Base-by-base conservation (phyloP, 2,888 invertebrate genomes). In the Pollenia amentaria region DNA sequence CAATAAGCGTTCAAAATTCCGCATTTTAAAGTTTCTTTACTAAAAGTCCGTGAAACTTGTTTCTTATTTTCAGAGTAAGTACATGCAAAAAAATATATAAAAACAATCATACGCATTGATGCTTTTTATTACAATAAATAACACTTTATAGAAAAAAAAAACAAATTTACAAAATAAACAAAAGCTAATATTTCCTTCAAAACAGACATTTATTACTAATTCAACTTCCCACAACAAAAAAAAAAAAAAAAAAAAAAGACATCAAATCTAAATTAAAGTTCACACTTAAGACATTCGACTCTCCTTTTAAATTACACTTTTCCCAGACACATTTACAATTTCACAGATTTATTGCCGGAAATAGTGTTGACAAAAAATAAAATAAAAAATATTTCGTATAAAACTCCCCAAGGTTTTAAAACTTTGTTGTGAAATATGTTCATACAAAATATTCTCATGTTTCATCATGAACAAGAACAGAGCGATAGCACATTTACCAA, bases 341-440 rank as follows among this genome's bases (percentile, higher is more conserved):
- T 53, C 4, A 16, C 40, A 62, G 21, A 81, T 73, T 73, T 81
- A 65, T 57, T 73, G 21, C 48, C 55, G 48, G 16, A 73, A 67
- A 57, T 46, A 48, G 55, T 79, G 79, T 57, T 57, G 73, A 73
- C 40, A 72, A 65, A 79, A 73, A 62, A 69, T 21, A 60, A 21
- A 65, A 70, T 38, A 76, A 64, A 64, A n/a, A 51, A 51, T 10
- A 21, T 14, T 53, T 38, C 42, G 7, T 29, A 29, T 29, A 29
- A 70, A 29, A 29, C 29, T 72, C 76, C 83, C 79, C 11, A 57
- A 72, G 76, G 75, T 79, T 75, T 78, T 76, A 44, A 70, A 86
- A 86, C 53, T 79, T 79, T 76, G 76, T 70, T 70, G 64, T 65
- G 48, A 79, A 77, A 78, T 53, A 67, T 77, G 65, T 77, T 69